Conservation (phyloP, 2,113 vertebrate genomes). For the Eubucco bourcierii region DNA sequence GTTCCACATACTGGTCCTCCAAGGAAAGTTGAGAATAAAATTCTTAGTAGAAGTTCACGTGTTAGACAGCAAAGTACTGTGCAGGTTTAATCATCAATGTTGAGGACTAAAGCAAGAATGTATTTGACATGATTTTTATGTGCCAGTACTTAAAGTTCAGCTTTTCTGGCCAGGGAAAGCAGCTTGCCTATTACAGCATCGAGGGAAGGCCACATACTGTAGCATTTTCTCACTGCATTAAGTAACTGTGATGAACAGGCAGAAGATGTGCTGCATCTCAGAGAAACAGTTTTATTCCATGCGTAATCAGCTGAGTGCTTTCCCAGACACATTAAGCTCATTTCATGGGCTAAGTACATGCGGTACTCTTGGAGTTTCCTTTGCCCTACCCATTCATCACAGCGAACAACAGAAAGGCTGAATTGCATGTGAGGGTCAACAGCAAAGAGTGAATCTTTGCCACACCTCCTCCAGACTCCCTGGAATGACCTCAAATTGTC, state of each 20-base stretch:
- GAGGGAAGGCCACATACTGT: background rate
- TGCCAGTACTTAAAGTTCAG: background rate
- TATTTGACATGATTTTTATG: background rate
- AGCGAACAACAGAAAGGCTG: background rate
- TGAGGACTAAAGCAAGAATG: background rate
- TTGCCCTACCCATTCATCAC: background rate
- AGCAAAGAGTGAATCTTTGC: background rate
- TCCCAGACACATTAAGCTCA: background rate
- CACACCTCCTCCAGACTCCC: background rate
- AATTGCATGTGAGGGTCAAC: background rate
- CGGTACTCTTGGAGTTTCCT: background rate
- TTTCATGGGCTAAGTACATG: background rate
- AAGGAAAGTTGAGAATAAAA: background rate
- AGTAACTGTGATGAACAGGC: background rate
- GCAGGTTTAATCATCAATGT: background rate
- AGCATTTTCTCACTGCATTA: background rate
- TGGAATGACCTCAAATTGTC: background rate
- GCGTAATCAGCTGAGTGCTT: background rate
- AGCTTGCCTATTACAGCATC: background rate
- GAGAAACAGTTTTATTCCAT: background rate
- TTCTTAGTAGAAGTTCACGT: background rate
- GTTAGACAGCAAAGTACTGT: background rate
- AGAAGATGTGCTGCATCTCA: background rate
- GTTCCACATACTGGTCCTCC: background rate
- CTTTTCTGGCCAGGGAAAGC: background rate